These are phyloP conservation scores for Oxystoma pomonae DNA, from an alignment of 2,888 invertebrate genomes.

Conservation along the genomic window DNA sequence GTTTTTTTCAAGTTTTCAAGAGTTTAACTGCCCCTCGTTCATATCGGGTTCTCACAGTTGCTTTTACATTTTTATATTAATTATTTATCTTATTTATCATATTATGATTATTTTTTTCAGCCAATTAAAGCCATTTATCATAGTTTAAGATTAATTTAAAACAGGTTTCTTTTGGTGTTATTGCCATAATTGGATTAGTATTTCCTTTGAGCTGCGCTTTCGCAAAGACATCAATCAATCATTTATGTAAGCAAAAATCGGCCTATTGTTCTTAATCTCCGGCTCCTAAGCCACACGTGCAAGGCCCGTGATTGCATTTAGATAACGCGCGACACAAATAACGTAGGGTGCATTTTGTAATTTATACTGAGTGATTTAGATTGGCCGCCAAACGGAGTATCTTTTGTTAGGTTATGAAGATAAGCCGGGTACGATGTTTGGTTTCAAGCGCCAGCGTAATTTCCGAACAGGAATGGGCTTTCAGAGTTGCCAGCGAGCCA, in stretches of 20 bases:
- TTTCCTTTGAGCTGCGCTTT: neutral
- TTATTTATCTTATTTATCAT: no score
- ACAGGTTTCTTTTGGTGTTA: neutral
- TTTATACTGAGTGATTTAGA: slow-evolving; percentile 37
- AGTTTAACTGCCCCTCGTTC: no score
- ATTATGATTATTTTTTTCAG: no score
- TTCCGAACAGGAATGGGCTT: slow-evolving; percentile 39
- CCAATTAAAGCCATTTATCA: no score
- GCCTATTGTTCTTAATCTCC: slow-evolving; percentile 38
- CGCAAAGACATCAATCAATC: slow-evolving; percentile 37
- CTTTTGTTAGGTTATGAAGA: slow-evolving; percentile 30
- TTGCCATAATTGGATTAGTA: neutral
- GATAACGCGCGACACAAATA: slow-evolving; percentile 37
- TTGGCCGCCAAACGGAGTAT: slow-evolving; percentile 35
- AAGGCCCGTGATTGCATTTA: slow-evolving; percentile 35
- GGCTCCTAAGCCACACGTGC: slow-evolving; percentile 31
- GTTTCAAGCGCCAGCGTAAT: slow-evolving; percentile 38
- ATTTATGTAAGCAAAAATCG: slow-evolving; percentile 42
- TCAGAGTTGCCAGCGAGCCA: slow-evolving; percentile 29
- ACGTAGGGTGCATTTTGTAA: slow-evolving; percentile 37
- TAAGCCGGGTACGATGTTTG: slow-evolving; percentile 30
- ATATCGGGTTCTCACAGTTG: no score
- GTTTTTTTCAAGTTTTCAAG: no score
- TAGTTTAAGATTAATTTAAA: no score
- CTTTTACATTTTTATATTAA: no score